Percentiles rank a stretch among this genome's conserved stretches.
Evolutionary conservation across 2,797 vertebrate genomes (phyloP).

Genomic region (Eleutherodactylus coqui): DNA sequence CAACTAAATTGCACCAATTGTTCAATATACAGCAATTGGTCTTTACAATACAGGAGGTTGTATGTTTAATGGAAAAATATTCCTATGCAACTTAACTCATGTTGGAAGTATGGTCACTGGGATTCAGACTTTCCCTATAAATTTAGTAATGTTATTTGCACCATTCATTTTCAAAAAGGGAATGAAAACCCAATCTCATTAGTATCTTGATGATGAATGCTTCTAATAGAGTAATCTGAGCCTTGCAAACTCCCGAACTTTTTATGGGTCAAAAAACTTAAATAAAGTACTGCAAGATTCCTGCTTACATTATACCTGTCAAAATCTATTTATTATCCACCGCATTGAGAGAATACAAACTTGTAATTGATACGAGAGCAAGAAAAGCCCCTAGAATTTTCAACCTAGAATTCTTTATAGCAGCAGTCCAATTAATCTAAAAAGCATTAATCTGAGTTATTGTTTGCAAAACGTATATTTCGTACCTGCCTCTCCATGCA

Average conservation of each 20-base stretch:
- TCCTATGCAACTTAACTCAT: neutral
- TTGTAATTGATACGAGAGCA: neutral
- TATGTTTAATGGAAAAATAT: neutral
- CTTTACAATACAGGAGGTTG: too few species aligned
- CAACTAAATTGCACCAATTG: too few species aligned
- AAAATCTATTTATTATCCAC: neutral
- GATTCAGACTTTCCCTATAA: neutral
- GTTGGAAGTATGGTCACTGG: too few species aligned
- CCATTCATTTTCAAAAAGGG: neutral
- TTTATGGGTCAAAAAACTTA: neutral
- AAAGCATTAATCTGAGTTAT: neutral
- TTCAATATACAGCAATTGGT: too few species aligned
- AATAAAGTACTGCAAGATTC: neutral
- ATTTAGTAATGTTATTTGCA: neutral
- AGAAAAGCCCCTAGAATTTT: slow-evolving; percentile 47
- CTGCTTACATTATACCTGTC: neutral
- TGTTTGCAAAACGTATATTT: neutral
- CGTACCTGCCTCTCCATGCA: neutral
- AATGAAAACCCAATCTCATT: neutral
- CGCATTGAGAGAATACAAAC: neutral
- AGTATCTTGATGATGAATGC: neutral
- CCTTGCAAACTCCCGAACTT: neutral
- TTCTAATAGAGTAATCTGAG: neutral
- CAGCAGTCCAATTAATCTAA: neutral
- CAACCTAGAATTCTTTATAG: neutral